Evolutionary conservation across 2,797 vertebrate species (phyloP), one percentile per base, ranked within the genome.

Genomic region (Mastacembelus armatus): DNA sequence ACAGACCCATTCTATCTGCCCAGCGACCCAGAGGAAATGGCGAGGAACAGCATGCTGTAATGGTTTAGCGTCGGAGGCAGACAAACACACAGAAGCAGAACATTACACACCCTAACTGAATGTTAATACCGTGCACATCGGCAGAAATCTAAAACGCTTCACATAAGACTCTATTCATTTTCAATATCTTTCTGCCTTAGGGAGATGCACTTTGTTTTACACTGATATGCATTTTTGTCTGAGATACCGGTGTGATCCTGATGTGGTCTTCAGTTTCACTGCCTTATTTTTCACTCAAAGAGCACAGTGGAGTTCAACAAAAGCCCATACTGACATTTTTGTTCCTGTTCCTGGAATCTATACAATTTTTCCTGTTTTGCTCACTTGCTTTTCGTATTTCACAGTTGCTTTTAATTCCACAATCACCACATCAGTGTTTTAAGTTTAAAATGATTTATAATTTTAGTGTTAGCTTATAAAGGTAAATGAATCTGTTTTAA

Each of bases 131-230:
- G 71, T 74, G 66, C 86, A 83, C 87, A 89, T 91, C 81, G 49
- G 82, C 74, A 77, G 82, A 90, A 88, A 91, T 90, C 72, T 71
- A 74, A 90, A 88, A 88, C 80, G 85, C 87, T 90, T 85, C 81
- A 83, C 80, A 58, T 76, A 58, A 82, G 73, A 86, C 85, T 86
- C 78, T 79, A 72, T n/a, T 85, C 84, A 86, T 88, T 90, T 87
- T 85, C 85, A 84, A 78, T 89, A 88, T 91, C 80, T 83, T 66
- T 85, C 74, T 32, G 73, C 78, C 79, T 78, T 40, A 27, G 75
- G 79, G 84, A 87, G 84, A 87, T 65, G 66, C 83, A 83, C 85
- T 87, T 87, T 88, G 81, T 91, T 92, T 91, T 83, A 89, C 81
- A 88, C 89, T 76, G 82, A 90, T 87, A 78, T 60, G 82, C 74